Evolutionary conservation across 2,797 vertebrate species (phyloP), one percentile per base, ranked within the genome.

Genomic region (Pseudochaenichthys georgianus): DNA sequence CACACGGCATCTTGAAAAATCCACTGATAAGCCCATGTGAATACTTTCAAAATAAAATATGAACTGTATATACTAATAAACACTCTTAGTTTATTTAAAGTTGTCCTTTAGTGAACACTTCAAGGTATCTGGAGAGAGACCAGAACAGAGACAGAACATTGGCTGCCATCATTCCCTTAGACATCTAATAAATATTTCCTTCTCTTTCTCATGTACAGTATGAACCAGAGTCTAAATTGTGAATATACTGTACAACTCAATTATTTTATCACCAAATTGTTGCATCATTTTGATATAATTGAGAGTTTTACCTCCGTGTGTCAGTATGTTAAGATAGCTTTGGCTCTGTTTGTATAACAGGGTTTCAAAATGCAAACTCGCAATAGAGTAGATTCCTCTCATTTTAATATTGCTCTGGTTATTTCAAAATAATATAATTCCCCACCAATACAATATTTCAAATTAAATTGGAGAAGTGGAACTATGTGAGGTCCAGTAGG

Each of bases 401-500:
- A 9, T 65, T 65, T 43, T 8, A 46, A 21, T 13, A 10, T 46
- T 10, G 15, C 11, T 9, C n/a, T 43, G 4, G 48, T 52, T 1
- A 42, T 34, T 54, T 54, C n/a, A 51, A 51, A 11, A 51, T 51
- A 0, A 63, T 31, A 28, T 16, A 48, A 17, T 19, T 28, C 4
- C 19, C 7, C 38, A 21, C 12, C 34, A 41, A 13, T 45, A 16
- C 11, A 10, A 46, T 6, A 34, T 34, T 54, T 52, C 7, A 9
- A 28, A 28, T 28, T 28, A 28, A 28, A n/a, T n/a, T 21, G 68
- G 63, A 47, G 70, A 17, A 17, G 54, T 19, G 9, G 13, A 83
- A 82, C 78, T 81, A 80, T 74, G 88, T 76, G 77, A 75, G 82
- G 64, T 87, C 62, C 67, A 41, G 70, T 4, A 31, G 47, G 81